phyloP scores from a whole-genome alignment of 2,797 vertebrate genomes.

The Serranus cabrilla region DNA sequence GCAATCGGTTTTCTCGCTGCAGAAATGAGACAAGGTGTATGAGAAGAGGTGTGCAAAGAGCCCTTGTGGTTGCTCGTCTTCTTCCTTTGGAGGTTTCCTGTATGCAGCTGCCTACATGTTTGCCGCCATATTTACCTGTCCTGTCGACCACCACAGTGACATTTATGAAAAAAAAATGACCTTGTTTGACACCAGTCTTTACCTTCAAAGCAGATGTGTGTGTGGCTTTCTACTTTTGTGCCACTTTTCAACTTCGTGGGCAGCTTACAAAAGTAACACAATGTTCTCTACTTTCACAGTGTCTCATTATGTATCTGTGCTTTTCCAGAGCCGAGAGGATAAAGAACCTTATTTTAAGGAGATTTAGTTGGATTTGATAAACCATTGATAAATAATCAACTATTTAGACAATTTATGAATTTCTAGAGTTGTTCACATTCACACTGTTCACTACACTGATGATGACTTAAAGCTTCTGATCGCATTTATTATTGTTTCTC shows the following conservation, averaged over 20 bases:
- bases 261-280: neutral
- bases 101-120: slow-evolving; percentile 62
- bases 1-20: slow-evolving; percentile 63
- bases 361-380: neutral
- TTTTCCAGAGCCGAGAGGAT: neutral
- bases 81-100: slow-evolving; percentile 81
- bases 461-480: neutral
- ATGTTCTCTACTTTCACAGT: neutral
- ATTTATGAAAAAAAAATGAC: slow-evolving; percentile 27
- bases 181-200: slow-evolving; percentile 25
- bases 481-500: neutral
- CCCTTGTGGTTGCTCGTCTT: slow-evolving; percentile 66
- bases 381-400: neutral
- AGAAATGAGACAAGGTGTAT: slow-evolving; percentile 70
- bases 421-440: neutral
- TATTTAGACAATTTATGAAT: neutral
- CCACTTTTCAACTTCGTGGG: slow-evolving; percentile 2
- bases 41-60: slow-evolving; percentile 67
- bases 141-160: slow-evolving; percentile 61
- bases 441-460: neutral
- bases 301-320: neutral
- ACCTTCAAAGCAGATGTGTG: slow-evolving; percentile 30
- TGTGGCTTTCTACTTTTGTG: slow-evolving; percentile 14
- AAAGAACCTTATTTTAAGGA: neutral
- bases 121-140: slow-evolving; percentile 77